Base-by-base conservation (phyloP, 2,888 invertebrate genomes). In the Pandemis corylana region DNA sequence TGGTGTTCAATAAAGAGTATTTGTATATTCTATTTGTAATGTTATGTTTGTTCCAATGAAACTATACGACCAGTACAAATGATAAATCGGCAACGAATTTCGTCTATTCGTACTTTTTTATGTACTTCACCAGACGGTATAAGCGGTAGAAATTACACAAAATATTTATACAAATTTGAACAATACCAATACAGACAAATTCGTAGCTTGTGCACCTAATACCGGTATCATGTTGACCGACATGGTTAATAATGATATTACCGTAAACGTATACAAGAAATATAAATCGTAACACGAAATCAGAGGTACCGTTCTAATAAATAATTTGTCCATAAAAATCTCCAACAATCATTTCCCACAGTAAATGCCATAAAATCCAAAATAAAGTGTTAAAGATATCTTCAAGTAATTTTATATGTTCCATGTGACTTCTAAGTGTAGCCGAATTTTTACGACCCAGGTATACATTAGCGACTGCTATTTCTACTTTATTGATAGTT, bases 321-420 rank as follows among this genome's bases (percentile, higher is more conserved):
- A 68, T 62, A 72, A 46, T 53, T 53, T 44, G 62, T n/a, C n/a
- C 62, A 62, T 68, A 68, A 68, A 72, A 53, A 64, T 36, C 44
- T 51, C 42, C 42, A 67, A 42, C 56, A 65, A 46, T 15, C 36
- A 67, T 62, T 49, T 64, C 62, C 72, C 67, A 72, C 72, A 71
- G 56, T 56, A 64, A 68, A 68, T 56, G 68, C n/a, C 64, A 73
- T 68, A 64, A 68, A 73, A 49, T 65, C 56, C n/a, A 49, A 68
- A 73, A 73, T 73, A 64, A 73, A 73, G 59, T 68, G 68, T 73
- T 73, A 68, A 73, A 72, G 64, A 73, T 68, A 73, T 64, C 68
- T 73, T 64, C 49, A 49, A 49, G 73, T 73, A 73, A 73, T 68
- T 73, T 73, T 64, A 73, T 73, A 73, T 46, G 68, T 65, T 46